Conservation (phyloP, 2,113 vertebrate genomes). For the Salvelinus alpinus region DNA sequence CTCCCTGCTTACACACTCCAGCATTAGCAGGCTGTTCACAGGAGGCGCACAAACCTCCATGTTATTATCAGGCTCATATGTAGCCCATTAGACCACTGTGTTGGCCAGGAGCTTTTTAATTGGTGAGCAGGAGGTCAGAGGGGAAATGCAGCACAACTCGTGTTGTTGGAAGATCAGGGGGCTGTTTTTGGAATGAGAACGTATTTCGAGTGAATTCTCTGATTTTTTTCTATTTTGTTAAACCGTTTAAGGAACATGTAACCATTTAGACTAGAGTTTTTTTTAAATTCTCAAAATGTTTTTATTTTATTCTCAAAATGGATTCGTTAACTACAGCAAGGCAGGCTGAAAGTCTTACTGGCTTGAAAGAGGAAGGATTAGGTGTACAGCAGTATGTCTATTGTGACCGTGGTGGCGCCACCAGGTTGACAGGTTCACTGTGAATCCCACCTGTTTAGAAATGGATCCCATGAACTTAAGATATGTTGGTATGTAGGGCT, state of each 20-base stretch:
- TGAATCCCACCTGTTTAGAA: too few species aligned
- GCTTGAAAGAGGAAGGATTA: too few species aligned
- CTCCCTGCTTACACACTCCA: slow-evolving; percentile 30
- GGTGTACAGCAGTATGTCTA: too few species aligned
- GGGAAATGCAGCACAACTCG: slow-evolving; percentile 34
- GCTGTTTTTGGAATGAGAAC: not conserved
- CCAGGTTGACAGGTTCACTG: too few species aligned
- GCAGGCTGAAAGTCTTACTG: too few species aligned
- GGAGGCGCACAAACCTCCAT: slow-evolving; percentile 57
- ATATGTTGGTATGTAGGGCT: too few species aligned
- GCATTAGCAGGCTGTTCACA: slow-evolving; percentile 55
- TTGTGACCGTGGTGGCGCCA: too few species aligned
- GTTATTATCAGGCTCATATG: slow-evolving; percentile 66
- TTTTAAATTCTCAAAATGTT: slow-evolving; percentile 1
- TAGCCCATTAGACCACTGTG: slow-evolving; percentile 63
- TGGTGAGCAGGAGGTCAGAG: slow-evolving; percentile 61
- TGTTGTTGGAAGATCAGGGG: slow-evolving; percentile 20
- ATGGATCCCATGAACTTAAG: too few species aligned
- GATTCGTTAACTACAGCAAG: not conserved
- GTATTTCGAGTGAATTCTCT: slow-evolving; percentile 41
- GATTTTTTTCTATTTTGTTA: slow-evolving; percentile 48
- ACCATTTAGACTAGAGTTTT: slow-evolving; percentile 36
- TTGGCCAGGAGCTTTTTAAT: slow-evolving; percentile 61
- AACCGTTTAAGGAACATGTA: slow-evolving; percentile 40
- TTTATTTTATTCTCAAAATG: not conserved